These are phyloP conservation scores for Eolophus roseicapilla DNA, from an alignment of 2,113 vertebrate genomes.

Conservation along the genomic window DNA sequence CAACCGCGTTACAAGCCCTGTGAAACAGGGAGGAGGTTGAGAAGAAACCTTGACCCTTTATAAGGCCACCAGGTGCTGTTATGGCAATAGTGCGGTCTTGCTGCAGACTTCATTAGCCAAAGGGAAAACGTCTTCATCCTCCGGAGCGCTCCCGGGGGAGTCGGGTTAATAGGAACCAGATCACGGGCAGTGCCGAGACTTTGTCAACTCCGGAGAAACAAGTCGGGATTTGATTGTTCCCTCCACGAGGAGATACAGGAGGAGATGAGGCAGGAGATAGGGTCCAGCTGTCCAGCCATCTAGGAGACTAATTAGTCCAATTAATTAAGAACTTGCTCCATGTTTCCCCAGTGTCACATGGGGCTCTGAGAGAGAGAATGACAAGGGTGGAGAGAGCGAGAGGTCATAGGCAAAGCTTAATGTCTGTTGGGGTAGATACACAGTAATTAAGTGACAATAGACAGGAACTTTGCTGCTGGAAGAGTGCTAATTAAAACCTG, in stretches of 20 bases:
- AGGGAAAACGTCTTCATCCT: slow-evolving; percentile 30
- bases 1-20: not conserved
- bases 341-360: slow-evolving; percentile 62
- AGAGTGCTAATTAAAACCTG: slow-evolving; percentile 65
- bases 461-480: slow-evolving; percentile 40
- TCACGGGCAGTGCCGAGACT: not conserved
- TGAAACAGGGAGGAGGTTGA: not conserved
- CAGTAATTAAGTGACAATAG: slow-evolving; percentile 65
- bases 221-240: slow-evolving; percentile 27
- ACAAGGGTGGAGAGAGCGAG: slow-evolving; percentile 38
- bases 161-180: slow-evolving; percentile 21
- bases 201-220: slow-evolving; percentile 21
- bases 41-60: not conserved
- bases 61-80: not conserved
- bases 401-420: slow-evolving; percentile 46
- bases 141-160: not conserved
- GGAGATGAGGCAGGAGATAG: slow-evolving; percentile 48
- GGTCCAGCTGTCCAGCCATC: slow-evolving; percentile 90
- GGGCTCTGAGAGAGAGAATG: slow-evolving; percentile 16
- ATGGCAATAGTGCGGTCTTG: not conserved
- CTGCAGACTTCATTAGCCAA: not conserved
- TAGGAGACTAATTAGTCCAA: slow-evolving; percentile 87
- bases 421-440: slow-evolving; percentile 44
- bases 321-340: slow-evolving; percentile 83
- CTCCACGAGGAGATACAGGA: slow-evolving; percentile 22